Evolutionary conservation across 2,888 invertebrate genomes (phyloP), one percentile per base, ranked within the genome.

Genomic region (Phalera bucephala): DNA sequence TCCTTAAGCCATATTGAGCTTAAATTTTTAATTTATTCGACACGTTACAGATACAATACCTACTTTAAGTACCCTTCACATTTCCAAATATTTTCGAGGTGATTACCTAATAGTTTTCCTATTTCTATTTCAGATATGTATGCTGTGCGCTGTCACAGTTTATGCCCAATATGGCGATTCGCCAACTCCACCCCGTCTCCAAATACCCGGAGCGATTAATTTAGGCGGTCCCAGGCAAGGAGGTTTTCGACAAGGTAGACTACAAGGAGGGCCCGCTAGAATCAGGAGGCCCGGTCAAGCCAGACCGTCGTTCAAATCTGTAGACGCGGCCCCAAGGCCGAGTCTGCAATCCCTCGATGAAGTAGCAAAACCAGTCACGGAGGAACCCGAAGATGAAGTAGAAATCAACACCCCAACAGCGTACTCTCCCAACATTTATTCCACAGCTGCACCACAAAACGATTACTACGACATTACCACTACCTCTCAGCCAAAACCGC

Each of bases 301-400:
- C 33, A 75, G 86, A 49, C 86, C 86, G 11, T 85, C 88, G 14
- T 86, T 90, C 66, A 88, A 73, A 61, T 90, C 69, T 33, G 90
- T 77, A 50, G 92, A 72, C 58, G 91, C 75, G 9, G 70, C 82
- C 9, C 87, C 85, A 3, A 74, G 84, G 19, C 90, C 88, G 3
- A 85, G 62, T 54, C 73, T 86, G 10, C 91, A 90, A 60, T 88
- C 85, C 3, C 70, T 91, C 9, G 86, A 92, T 2, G 90, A 91
- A 45, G 83, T 77, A 31, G 80, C 92, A 8, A 92, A 93, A 52
- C 94, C 94, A 1, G 94, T 94, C 4, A 93, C 93, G 0, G 94
- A 94, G 74, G 91, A 93, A 53, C 90, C 91, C 11, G 93, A 94
- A 75, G 93, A 94, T 41, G 92, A 91, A 32, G 69, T 80, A 26